Evolutionary conservation across 2,888 invertebrate genomes (phyloP), one percentile per base, ranked within the genome.

Genomic region (Esperia sulphurella): DNA sequence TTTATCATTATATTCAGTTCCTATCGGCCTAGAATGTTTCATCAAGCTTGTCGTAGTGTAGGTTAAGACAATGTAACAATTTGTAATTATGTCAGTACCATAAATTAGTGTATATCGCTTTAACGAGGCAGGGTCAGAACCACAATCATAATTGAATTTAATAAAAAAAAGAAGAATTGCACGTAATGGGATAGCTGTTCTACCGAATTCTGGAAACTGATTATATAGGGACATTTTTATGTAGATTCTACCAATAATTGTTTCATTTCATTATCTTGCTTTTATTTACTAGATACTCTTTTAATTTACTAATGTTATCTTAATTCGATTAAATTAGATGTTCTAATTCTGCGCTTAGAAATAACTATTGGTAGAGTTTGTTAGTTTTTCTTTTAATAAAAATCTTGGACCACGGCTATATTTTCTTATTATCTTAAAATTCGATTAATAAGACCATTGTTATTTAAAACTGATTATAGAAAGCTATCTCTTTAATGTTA

Each of bases 121-220:
- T 78, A 85, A 86, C 83, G 83, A 87, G 79, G 87, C 88, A 89
- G 88, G 88, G 88, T 88, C 83, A 78, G 74, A 79, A 84, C 78
- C 81, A 83, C 79, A 81, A 83, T 81, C 83, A 77, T 75, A 75
- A 77, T 74, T 72, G 65, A 71, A 69, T 75, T 71, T 44, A 46
- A 48, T 44, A 48, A 67, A 69, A 48, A 67, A 69, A 65, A 61
- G 63, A 57, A 68, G 61, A 67, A 72, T 67, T 67, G 57, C 63
- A 57, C 58, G 50, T 53, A 66, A 65, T 63, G 79, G 66, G 84
- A 83, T 85, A 83, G 83, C 82, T 85, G 70, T 79, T 81, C 77
- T 78, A 71, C 63, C 55, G 51, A 56, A 61, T 51, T 54, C 50
- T 54, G 56, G 54, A 48, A 55, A 60, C 52, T 55, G 59, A 57